A percentile compares a stretch with the other conserved stretches of the same genome.
These are phyloP conservation scores for Stegastes partitus DNA, from an alignment of 2,113 vertebrate genomes.

Conservation along the genomic window DNA sequence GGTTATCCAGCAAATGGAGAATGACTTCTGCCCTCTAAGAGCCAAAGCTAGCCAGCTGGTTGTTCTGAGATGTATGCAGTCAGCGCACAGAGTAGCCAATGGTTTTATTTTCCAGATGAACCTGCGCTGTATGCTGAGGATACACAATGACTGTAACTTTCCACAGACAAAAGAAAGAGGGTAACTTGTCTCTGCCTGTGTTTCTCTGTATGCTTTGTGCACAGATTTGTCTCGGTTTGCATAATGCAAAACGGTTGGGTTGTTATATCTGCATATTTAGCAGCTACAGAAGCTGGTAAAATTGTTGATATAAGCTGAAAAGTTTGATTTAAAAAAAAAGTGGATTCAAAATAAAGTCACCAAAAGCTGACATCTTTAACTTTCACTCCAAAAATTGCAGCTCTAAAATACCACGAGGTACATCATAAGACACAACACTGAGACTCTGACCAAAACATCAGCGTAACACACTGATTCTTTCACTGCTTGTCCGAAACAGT, in stretches of 20 bases:
- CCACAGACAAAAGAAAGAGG: neutral
- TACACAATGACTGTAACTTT: neutral
- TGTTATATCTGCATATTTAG: neutral
- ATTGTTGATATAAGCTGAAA: neutral
- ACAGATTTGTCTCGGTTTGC: neutral
- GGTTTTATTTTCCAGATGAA: conserved; percentile 28
- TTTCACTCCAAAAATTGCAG: neutral
- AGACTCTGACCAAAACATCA: too few species aligned
- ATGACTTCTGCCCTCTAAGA: conserved; percentile 52
- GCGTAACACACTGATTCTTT: neutral
- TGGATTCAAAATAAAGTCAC: too few species aligned
- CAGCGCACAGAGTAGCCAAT: neutral
- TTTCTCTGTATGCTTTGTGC: neutral
- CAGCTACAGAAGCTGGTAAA: neutral
- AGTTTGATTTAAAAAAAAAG: too few species aligned
- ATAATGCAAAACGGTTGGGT: neutral
- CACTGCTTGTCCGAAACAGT: neutral
- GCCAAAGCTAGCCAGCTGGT: conserved; percentile 34
- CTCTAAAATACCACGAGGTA: neutral
- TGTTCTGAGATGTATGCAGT: conserved; percentile 10
- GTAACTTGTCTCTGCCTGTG: neutral
- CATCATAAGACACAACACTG: too few species aligned
- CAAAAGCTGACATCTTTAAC: too few species aligned
- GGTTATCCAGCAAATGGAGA: conserved; percentile 69
- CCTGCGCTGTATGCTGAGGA: neutral